Evolutionary conservation across 53 echinoderm and acorn worm species (phyloP).

Genomic region (Henricia sp.): DNA sequence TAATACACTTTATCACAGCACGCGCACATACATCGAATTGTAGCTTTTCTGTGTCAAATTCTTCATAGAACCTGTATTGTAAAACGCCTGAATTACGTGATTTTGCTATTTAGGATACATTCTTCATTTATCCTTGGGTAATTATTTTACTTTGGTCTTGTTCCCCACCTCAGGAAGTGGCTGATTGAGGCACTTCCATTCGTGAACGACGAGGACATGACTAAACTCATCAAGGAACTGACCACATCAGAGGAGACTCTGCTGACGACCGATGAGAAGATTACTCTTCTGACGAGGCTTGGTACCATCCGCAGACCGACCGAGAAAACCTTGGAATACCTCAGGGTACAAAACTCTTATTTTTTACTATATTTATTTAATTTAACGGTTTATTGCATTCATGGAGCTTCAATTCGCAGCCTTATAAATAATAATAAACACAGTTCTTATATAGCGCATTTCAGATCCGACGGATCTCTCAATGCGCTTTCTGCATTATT

Average conservation of each 20-base stretch:
- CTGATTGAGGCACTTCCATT: slow-evolving; percentile 69
- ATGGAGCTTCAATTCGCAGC: too few relatives aligned
- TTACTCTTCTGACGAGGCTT: slow-evolving; percentile 37
- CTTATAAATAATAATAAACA: too few relatives aligned
- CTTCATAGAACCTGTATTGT: too few relatives aligned
- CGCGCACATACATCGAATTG: too few relatives aligned
- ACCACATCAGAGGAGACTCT: slow-evolving; percentile 40
- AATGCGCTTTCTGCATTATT: too few relatives aligned
- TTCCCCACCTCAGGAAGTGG: slow-evolving; percentile 64
- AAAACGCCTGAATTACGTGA: too few relatives aligned
- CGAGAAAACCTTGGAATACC: slow-evolving; percentile 29
- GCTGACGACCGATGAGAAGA: slow-evolving; percentile 44
- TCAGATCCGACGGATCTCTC: too few relatives aligned
- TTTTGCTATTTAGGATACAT: neutral
- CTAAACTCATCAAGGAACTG: slow-evolving; percentile 60
- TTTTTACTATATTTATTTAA: too few relatives aligned
- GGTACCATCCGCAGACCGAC: slow-evolving; percentile 52
- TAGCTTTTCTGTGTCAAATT: too few relatives aligned
- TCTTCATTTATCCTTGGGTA: neutral
- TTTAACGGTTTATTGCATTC: too few relatives aligned
- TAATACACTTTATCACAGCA: too few relatives aligned
- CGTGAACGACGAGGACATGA: slow-evolving; percentile 61
- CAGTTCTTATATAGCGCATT: too few relatives aligned
- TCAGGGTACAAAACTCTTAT: slow-evolving; percentile 32
- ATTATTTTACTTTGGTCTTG: neutral